phyloP scores from a whole-genome alignment of 2,888 invertebrate genomes.

The Meiosimyza platycephala region DNA sequence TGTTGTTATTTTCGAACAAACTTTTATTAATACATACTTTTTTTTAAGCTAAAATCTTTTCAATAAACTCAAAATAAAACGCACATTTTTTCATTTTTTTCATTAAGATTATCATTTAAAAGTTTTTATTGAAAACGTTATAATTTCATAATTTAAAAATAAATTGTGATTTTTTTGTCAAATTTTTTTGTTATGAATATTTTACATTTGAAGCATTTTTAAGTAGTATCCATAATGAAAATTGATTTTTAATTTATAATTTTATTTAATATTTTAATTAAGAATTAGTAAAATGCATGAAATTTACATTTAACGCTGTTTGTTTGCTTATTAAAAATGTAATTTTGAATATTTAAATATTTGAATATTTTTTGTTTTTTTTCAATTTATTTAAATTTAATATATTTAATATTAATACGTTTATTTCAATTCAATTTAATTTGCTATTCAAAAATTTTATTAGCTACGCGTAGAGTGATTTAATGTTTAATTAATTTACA shows the following conservation, averaged over 20 bases:
- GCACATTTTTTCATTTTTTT: neutral
- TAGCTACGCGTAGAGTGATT: too few species aligned
- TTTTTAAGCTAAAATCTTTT: too few species aligned
- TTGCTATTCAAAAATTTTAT: too few species aligned
- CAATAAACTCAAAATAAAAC: neutral
- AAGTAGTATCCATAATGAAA: too few species aligned
- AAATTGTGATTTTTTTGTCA: neutral
- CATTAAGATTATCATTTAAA: conserved; percentile 22
- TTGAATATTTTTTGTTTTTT: too few species aligned
- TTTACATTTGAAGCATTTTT: conserved; percentile 22
- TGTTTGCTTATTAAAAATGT: conserved; percentile 2
- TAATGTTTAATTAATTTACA: too few species aligned
- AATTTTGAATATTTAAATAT: too few species aligned
- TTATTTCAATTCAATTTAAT: too few species aligned
- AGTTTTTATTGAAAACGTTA: conserved; percentile 23
- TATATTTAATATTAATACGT: too few species aligned
- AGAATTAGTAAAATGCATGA: neutral
- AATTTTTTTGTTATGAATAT: neutral
- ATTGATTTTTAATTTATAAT: neutral
- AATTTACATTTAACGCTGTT: conserved; percentile 9
- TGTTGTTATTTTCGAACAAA: too few species aligned
- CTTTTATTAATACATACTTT: too few species aligned
- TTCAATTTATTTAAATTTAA: too few species aligned
- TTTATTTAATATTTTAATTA: neutral
- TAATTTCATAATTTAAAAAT: neutral